phyloP scores from a whole-genome alignment of 1,140 invertebrate genomes.

The Artemia franciscana region DNA sequence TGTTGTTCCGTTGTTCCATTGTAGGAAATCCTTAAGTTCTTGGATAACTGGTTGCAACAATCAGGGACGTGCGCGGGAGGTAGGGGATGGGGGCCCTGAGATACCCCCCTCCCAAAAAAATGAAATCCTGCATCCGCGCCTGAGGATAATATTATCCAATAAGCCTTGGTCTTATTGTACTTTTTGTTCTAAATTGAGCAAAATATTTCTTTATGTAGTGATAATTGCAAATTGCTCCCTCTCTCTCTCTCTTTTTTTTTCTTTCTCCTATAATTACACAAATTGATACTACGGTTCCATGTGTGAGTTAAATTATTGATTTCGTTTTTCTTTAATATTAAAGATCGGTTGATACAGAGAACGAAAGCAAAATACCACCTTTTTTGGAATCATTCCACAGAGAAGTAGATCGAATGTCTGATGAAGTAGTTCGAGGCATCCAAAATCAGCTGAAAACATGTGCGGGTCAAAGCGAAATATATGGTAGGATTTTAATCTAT shows the following conservation, averaged over 20 bases:
- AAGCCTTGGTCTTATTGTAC: no score
- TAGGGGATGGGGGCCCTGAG: no score
- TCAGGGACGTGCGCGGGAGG: no score
- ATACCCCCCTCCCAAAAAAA: no score
- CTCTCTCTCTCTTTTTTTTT: not conserved
- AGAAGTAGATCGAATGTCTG: slow-evolving; percentile 10
- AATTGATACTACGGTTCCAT: not conserved
- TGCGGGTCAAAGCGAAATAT: not conserved
- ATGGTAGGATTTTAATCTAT: not conserved
- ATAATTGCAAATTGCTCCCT: no score
- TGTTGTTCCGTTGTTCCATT: no score
- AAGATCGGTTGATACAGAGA: slow-evolving; percentile 11
- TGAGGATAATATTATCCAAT: no score
- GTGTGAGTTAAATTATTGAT: not conserved
- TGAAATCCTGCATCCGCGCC: no score
- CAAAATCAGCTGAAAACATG: not conserved
- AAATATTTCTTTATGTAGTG: no score
- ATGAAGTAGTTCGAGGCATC: slow-evolving; percentile 3
- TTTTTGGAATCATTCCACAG: slow-evolving; percentile 11
- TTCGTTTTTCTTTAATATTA: not conserved
- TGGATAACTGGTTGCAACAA: no score
- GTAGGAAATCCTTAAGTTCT: no score
- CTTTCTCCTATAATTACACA: not conserved
- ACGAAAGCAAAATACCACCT: slow-evolving; percentile 7
- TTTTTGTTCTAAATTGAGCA: no score